Base-by-base conservation (phyloP, 2,888 invertebrate species). In the Sarcophaga caerulescens region DNA sequence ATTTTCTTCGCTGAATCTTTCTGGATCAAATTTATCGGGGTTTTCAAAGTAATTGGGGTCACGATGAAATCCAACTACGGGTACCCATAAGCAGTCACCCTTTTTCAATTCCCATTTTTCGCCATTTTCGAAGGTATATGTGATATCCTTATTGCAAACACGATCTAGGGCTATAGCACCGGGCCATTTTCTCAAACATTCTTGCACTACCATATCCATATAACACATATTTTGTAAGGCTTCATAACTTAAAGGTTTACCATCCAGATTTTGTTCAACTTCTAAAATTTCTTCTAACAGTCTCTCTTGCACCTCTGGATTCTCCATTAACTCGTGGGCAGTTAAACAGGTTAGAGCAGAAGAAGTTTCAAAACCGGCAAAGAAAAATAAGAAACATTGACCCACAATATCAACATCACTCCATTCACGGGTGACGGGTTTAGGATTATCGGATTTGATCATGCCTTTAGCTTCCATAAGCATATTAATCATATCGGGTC, bases 191-290 rank as follows among this genome's bases (percentile, higher is more conserved):
- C 95, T 91, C 3, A 95, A 90, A 0, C 93, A 87, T 89, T 95
- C 95, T 89, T 94, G 94, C 0, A 95, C 90, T 0, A 93, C 91
- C 89, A 93, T 93, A 87, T 95, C 95, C 93, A 95, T 89, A 84
- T 95, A 95, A 68, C 93, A 93, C 95, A 95, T 94, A 62, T 92
- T 93, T 88, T 94, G 93, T 0, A 95, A 91, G 0, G 93, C 93
- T 59, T 94, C 94, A 87, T 95, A 95, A 68, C 94, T 94, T 0
- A 95, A 89, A 68, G 93, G 93, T 11, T 94, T 94, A 0, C 92
- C 93, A 10, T 93, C 92, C 5, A 93, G 79, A n/a, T 93, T 93
- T 0, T 88, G 89, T 5, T 94, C 91, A 4, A 93, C 92, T 23
- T 94, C 93, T 25, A 91, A 93, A 47, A 96, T 94, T 92, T 96